phyloP scores from a whole-genome alignment of 2,797 vertebrate genomes.

The Phrynocephalus vlangalii region DNA sequence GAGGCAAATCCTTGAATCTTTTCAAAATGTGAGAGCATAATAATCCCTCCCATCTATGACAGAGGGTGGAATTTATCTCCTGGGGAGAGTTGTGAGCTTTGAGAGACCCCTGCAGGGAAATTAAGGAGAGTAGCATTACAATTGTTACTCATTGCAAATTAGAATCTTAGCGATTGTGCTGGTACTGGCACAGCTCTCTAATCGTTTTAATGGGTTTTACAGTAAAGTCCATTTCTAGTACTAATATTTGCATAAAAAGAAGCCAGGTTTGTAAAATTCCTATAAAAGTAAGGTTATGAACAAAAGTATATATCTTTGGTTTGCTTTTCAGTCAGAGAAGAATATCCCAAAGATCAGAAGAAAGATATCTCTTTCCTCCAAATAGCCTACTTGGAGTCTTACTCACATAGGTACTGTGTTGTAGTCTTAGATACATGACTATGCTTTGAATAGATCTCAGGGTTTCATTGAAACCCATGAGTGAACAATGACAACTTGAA shows the following conservation, averaged over 20 bases:
- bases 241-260: background rate
- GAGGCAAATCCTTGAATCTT: slow-evolving; percentile 27
- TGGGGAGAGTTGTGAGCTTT: background rate
- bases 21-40: accelerated
- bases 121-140: slow-evolving; percentile 15
- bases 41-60: slow-evolving; percentile 22
- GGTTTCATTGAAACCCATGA: no score
- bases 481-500: no score
- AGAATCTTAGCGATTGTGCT: background rate
- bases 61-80: background rate
- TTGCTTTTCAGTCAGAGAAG: no score
- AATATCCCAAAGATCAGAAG: background rate
- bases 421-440: no score
- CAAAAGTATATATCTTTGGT: background rate
- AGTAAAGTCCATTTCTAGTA: slow-evolving; percentile 7
- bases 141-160: background rate
- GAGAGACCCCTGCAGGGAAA: slow-evolving; percentile 25
- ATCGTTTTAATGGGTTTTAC: slow-evolving; percentile 14
- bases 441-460: no score
- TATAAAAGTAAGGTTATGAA: background rate
- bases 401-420: background rate
- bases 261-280: background rate
- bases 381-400: background rate
- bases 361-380: background rate
- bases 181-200: background rate